A percentile compares a stretch with the other conserved stretches of the same genome.
These are phyloP conservation scores for Pocillopora verrucosa DNA, from an alignment of 64 coral and sea anemone species.

Conservation along the genomic window DNA sequence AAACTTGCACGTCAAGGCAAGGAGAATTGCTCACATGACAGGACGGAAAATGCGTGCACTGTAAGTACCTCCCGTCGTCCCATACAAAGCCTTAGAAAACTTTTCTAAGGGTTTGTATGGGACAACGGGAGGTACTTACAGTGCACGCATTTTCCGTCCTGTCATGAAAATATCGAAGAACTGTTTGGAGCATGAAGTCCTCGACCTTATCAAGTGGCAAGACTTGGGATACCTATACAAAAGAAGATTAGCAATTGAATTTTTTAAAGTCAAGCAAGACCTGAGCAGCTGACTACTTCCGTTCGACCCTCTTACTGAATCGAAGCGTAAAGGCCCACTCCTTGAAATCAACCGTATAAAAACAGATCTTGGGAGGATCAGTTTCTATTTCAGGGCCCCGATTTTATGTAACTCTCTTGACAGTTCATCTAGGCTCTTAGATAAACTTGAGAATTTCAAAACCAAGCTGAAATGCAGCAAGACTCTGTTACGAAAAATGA, in stretches of 20 bases:
- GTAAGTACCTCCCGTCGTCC: no score
- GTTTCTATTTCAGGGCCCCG: background rate
- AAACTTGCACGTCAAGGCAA: no score
- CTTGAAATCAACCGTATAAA: background rate
- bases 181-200: no score
- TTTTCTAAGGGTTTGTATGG: no score
- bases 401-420: background rate
- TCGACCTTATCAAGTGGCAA: background rate
- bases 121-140: no score
- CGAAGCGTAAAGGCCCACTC: background rate
- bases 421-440: no score
- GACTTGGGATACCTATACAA: background rate
- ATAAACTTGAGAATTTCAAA: background rate
- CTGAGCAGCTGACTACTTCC: background rate
- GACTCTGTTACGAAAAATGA: background rate
- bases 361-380: background rate
- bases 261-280: background rate
- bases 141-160: no score
- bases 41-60: no score
- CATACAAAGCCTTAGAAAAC: no score
- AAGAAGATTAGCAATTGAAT: background rate
- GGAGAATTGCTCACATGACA: no score
- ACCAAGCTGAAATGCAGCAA: background rate
- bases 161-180: no score
- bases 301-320: background rate